These are phyloP conservation scores for Beaufortia kweichowensis DNA, from an alignment of 2,113 vertebrate species.

Conservation along the genomic window DNA sequence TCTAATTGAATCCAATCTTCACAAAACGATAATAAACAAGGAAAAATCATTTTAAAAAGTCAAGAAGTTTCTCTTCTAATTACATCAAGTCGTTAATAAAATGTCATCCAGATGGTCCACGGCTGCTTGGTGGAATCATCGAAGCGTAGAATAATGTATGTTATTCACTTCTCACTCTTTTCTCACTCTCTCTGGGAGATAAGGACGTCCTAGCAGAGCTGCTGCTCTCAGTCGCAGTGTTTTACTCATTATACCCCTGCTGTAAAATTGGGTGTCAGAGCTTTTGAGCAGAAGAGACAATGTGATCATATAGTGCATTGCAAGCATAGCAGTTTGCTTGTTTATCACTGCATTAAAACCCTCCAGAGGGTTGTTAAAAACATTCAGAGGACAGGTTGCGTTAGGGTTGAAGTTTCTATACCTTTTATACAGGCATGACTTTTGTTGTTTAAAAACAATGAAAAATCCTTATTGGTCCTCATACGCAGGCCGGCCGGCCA, in stretches of 20 bases:
- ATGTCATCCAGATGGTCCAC: neutral
- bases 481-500: neutral
- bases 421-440: neutral
- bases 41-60: neutral
- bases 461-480: neutral
- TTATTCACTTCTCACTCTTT: neutral
- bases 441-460: neutral
- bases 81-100: neutral
- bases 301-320: neutral
- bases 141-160: neutral
- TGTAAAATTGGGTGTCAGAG: neutral
- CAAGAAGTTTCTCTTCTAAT: neutral
- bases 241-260: neutral
- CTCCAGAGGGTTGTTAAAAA: conserved; percentile 17
- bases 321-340: conserved; percentile 17
- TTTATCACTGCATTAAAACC: conserved; percentile 31
- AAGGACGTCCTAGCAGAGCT: neutral
- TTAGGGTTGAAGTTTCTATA: neutral
- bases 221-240: neutral
- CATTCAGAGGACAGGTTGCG: conserved; percentile 11
- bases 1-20: neutral
- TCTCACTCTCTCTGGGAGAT: neutral
- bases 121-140: neutral
- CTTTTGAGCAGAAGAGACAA: neutral
- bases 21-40: neutral